These are phyloP conservation scores for Meiosimyza platycephala DNA, from an alignment of 2,888 invertebrate species.

Conservation along the genomic window DNA sequence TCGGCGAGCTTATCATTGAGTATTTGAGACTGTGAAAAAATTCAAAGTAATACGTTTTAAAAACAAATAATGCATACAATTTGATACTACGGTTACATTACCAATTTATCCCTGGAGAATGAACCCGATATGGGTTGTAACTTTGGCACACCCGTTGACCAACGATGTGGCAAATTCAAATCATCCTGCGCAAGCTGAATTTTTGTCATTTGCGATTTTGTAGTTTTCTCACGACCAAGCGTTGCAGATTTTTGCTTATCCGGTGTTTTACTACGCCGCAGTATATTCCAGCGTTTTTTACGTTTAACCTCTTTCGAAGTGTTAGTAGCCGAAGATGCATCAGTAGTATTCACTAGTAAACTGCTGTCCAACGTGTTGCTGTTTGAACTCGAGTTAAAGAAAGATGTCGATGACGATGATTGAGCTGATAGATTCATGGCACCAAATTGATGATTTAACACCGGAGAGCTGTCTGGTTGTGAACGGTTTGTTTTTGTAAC, in stretches of 20 bases:
- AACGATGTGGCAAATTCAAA: slow-evolving; percentile 73
- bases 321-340: slow-evolving; percentile 53
- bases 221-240: slow-evolving; percentile 74
- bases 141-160: slow-evolving; percentile 79
- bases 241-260: slow-evolving; percentile 75
- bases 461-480: slow-evolving; percentile 47
- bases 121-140: slow-evolving; percentile 79
- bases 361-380: slow-evolving; percentile 52
- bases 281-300: slow-evolving; percentile 76
- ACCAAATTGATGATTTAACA: slow-evolving; percentile 58
- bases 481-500: slow-evolving; percentile 33
- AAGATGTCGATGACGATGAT: slow-evolving; percentile 47
- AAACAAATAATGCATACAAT: not conserved
- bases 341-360: slow-evolving; percentile 25
- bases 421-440: slow-evolving; percentile 60
- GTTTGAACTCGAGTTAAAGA: slow-evolving; percentile 45
- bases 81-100: slow-evolving; percentile 60
- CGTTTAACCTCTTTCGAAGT: slow-evolving; percentile 72
- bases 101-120: slow-evolving; percentile 84
- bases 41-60: slow-evolving; percentile 20
- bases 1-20: slow-evolving; percentile 78
- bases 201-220: slow-evolving; percentile 63
- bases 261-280: slow-evolving; percentile 73
- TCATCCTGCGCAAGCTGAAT: slow-evolving; percentile 63
- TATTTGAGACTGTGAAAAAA: slow-evolving; percentile 71